Percentiles rank a stretch among this genome's conserved stretches.
These are phyloP conservation scores for Mus spretus DNA, from an alignment of 2,797 vertebrate genomes.

Conservation along the genomic window DNA sequence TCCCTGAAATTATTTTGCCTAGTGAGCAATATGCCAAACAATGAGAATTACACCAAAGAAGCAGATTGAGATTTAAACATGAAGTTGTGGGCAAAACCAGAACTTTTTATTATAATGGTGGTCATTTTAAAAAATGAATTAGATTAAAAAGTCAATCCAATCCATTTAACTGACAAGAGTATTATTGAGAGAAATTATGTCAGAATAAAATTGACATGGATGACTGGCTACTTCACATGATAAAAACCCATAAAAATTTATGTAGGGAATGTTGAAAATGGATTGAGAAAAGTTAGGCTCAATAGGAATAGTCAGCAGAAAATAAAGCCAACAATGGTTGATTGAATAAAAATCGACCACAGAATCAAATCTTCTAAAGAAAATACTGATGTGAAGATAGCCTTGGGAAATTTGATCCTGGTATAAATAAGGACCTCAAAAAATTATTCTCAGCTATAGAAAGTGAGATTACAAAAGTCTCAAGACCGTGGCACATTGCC, in stretches of 20 bases:
- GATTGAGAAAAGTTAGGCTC: slow-evolving; percentile 41
- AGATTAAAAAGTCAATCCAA: slow-evolving; percentile 37
- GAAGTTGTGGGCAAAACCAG: background rate
- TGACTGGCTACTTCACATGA: background rate
- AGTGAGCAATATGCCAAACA: background rate
- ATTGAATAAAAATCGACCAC: slow-evolving; percentile 29
- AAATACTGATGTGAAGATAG: slow-evolving; percentile 2
- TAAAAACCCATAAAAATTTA: slow-evolving; percentile 2
- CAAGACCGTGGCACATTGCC: background rate
- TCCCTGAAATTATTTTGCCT: background rate
- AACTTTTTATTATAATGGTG: background rate
- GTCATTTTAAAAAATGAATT: slow-evolving; percentile 2
- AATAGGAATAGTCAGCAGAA: slow-evolving; percentile 6
- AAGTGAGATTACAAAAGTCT: background rate
- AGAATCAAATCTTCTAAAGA: slow-evolving; percentile 35
- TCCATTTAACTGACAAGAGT: background rate
- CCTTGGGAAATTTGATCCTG: background rate
- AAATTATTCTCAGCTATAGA: background rate
- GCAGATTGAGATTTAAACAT: background rate
- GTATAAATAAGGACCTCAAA: background rate
- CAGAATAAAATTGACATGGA: background rate
- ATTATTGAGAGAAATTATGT: slow-evolving; percentile 16
- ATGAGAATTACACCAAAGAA: slow-evolving; percentile 19
- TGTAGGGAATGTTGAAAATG: slow-evolving; percentile 41
- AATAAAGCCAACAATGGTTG: slow-evolving; percentile 41